Percentiles rank a stretch among this genome's conserved stretches.
phyloP scores from a whole-genome alignment of 2,797 vertebrate genomes.

The Argyrosomus regius region DNA sequence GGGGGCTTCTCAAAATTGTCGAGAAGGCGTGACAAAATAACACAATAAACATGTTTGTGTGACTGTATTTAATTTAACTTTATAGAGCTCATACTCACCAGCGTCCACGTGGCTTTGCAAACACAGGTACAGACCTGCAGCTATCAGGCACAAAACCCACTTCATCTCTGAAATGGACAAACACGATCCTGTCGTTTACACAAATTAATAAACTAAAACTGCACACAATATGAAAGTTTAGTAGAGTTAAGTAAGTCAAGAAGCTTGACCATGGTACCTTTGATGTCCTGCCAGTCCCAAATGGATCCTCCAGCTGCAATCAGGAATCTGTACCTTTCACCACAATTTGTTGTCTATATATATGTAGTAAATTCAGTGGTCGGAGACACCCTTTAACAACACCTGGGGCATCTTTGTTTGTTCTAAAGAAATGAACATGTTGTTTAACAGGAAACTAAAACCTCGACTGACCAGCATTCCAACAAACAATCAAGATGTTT shows the following conservation, averaged over 20 bases:
- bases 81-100: constrained; percentile 34
- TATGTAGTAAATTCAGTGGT: neutral
- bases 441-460: constrained; percentile 9
- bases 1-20: no score
- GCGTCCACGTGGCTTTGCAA: constrained; percentile 28
- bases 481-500: neutral
- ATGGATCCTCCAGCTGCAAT: neutral
- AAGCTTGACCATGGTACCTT: constrained; percentile 7
- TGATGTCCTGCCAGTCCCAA: neutral
- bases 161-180: constrained; percentile 58
- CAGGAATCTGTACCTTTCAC: neutral
- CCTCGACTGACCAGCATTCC: neutral
- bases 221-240: no score
- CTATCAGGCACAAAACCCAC: constrained; percentile 32
- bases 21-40: no score
- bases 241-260: neutral
- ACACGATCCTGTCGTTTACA: neutral
- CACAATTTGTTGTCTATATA: neutral
- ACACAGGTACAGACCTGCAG: constrained; percentile 37
- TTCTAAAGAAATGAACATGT: neutral
- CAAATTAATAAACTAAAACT: neutral
- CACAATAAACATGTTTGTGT: neutral
- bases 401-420: neutral
- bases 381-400: neutral
- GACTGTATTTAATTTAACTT: neutral